phyloP scores from a whole-genome alignment of 2,888 invertebrate species.

The Toxonevra muliebris region DNA sequence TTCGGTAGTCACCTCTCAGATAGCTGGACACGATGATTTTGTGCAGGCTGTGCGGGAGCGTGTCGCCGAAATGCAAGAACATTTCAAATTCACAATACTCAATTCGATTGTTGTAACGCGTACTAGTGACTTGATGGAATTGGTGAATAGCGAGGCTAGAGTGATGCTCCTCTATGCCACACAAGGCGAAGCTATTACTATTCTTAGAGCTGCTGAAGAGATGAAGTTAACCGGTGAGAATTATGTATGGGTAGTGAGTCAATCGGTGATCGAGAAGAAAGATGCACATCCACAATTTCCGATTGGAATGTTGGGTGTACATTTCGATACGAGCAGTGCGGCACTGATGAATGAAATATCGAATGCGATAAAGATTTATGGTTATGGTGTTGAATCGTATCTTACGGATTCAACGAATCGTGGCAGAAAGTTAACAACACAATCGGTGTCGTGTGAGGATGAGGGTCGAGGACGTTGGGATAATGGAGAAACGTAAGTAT shows the following conservation, averaged over 20 bases:
- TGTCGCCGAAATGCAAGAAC: conserved; percentile 83
- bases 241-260: conserved; percentile 97
- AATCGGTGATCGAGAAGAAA: conserved; percentile 87
- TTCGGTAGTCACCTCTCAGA: conserved; percentile 91
- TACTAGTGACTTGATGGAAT: conserved; percentile 78
- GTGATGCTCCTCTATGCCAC: conserved; percentile 94
- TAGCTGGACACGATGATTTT: conserved; percentile 95
- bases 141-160: conserved; percentile 89
- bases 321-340: conserved; percentile 87
- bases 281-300: conserved; percentile 83
- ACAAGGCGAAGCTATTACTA: conserved; percentile 84
- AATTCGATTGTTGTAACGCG: conserved; percentile 86
- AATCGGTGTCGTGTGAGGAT: conserved; percentile 82
- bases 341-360: conserved; percentile 87
- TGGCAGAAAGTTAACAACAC: conserved; percentile 61
- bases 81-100: conserved; percentile 83
- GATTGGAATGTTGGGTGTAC: conserved; percentile 92
- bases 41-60: conserved; percentile 91
- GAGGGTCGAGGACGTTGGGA: conserved; percentile 86
- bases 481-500: conserved; percentile 80
- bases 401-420: conserved; percentile 78
- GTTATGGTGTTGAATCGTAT: conserved; percentile 89
- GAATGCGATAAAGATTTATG: conserved; percentile 90
- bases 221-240: conserved; percentile 73
- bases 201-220: conserved; percentile 69